Base-by-base conservation (phyloP, 2,888 invertebrate species). In the Priocnemis perturbator region DNA sequence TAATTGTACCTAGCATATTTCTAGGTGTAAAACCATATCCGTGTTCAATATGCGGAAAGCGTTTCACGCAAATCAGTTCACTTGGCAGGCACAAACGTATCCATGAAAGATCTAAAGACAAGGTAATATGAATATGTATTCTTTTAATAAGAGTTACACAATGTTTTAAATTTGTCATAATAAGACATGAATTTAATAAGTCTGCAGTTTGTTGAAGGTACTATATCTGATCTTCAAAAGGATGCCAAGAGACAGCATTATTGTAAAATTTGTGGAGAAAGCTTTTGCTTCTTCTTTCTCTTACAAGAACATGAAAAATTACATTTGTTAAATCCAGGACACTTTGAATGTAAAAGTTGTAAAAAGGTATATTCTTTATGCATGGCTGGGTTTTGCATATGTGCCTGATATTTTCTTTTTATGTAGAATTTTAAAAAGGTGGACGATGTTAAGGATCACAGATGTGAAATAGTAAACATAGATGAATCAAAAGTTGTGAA, bases 21-120 rank as follows among this genome's bases (percentile, higher is more conserved):
- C 7, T 37, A 87, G 89, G 89, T 57, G 75, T 86, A 11, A 89
- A 89, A 67, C 88, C 88, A 14, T 89, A 89, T 74, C 86, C 85
- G 0, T 89, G 89, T 65, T 81, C 81, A 3, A 74, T 84, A 47
- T 89, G 89, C 69, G 87, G 87, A 0, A 86, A 86, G 64, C 78
- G 85, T 64, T 87, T 87, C 55, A 86, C 85, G 0, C 87, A 87
- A 59, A 84, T 86, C 30, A 86, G 83, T 77, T 87, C 87, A 0
- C 64, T 87, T 4, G 84, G 82, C 5, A 82, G 86, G 11, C 87
- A 87, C 11, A 86, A 85, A 71, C 79, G 81, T 37, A 83, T 85
- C 68, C 87, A 87, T 21, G 74, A 79, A 15, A 79, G 78, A 64
- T 53, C 79, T 83, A 56, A 76, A 26, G 48, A 53, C 15, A 37